Conservation (phyloP, 2,888 invertebrate genomes). For the Andrena praecox region DNA sequence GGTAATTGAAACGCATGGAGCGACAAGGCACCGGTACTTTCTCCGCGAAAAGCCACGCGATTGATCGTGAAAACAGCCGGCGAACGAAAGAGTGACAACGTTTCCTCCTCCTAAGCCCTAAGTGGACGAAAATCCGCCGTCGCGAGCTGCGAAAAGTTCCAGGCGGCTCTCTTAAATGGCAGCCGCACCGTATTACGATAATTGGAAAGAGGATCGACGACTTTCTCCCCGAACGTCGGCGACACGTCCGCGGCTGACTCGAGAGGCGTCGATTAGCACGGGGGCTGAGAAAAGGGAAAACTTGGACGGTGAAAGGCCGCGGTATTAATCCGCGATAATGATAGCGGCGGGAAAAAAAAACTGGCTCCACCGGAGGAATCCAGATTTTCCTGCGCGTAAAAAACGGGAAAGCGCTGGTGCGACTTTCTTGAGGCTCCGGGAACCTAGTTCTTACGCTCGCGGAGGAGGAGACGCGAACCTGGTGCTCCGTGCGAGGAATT, state of each 20-base stretch:
- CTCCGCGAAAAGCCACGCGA: constrained; percentile 43
- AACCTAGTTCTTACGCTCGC: neutral
- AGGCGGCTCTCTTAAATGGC: constrained; percentile 5
- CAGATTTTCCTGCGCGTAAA: constrained; percentile 37
- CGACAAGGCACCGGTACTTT: constrained; percentile 31
- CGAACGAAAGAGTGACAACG: neutral
- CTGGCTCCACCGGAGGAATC: constrained; percentile 23
- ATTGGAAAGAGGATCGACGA: constrained; percentile 39
- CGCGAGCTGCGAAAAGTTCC: neutral
- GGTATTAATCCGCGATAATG: constrained; percentile 34
- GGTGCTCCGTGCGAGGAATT: neutral
- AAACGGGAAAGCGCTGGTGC: constrained; percentile 27
- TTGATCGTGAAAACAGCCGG: constrained; percentile 7
- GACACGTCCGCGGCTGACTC: neutral
- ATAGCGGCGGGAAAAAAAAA: constrained; percentile 14
- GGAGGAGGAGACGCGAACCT: neutral
- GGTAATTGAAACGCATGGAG: constrained; percentile 16
- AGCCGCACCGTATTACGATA: constrained; percentile 21
- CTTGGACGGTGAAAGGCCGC: constrained; percentile 42
- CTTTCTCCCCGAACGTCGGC: constrained; percentile 42
- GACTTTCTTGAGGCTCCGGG: constrained; percentile 23
- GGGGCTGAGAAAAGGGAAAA: constrained; percentile 31
- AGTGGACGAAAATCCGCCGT: neutral
- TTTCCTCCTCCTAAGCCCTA: neutral
- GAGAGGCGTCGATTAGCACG: constrained; percentile 28